Evolutionary conservation across 2,113 vertebrate genomes (phyloP).

Genomic region (Lipophrys pholis): DNA sequence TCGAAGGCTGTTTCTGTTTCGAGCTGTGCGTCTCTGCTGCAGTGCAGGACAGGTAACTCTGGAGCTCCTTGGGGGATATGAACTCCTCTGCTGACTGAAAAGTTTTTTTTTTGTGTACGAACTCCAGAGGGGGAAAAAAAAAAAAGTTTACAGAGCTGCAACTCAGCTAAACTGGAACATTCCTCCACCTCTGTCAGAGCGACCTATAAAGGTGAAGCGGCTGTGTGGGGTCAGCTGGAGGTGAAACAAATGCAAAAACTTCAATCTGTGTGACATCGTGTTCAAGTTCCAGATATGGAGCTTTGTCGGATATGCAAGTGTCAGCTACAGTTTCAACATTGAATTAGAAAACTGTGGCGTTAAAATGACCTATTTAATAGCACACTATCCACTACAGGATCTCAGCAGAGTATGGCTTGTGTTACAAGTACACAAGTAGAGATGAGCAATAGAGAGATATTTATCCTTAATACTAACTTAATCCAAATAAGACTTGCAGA

Average conservation of each 20-base stretch:
- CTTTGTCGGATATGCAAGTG: background rate
- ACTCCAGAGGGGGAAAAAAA: conserved; percentile 47
- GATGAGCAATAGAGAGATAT: too few species aligned
- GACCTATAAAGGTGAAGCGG: conserved; percentile 21
- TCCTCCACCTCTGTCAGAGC: conserved; percentile 23
- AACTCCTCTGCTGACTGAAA: conserved; percentile 67
- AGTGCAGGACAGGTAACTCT: conserved; percentile 64
- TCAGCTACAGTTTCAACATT: background rate
- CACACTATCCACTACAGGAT: too few species aligned
- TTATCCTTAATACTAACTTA: too few species aligned
- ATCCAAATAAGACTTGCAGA: too few species aligned
- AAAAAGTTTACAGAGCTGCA: conserved; percentile 63
- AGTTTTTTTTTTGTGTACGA: conserved; percentile 29
- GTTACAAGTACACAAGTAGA: too few species aligned
- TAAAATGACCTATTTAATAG: too few species aligned
- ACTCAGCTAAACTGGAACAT: conserved; percentile 66
- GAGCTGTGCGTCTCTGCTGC: conserved; percentile 51
- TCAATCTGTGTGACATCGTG: conserved; percentile 5
- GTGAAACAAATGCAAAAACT: conserved; percentile 18
- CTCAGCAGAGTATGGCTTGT: too few species aligned
- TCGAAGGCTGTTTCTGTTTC: conserved; percentile 46
- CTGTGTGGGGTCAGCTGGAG: conserved; percentile 20
- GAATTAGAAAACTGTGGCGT: too few species aligned
- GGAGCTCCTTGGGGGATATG: conserved; percentile 57
- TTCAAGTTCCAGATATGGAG: background rate